Conservation (phyloP, 2,797 vertebrate genomes). For the Protosalanx chinensis region DNA sequence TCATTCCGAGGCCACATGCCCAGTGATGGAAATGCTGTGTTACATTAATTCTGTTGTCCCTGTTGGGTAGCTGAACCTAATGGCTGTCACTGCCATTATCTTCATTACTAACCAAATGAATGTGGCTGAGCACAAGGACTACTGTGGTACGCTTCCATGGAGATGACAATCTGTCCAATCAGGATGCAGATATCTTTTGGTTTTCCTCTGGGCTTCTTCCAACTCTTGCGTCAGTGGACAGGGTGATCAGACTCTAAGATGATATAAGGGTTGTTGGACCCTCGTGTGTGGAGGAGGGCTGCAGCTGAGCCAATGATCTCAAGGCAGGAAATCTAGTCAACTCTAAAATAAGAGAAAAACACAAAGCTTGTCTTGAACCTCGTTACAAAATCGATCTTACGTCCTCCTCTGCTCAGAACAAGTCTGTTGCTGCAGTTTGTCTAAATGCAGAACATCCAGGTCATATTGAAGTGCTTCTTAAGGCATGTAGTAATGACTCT, state of each 20-base stretch:
- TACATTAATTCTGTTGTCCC: conserved; percentile 34
- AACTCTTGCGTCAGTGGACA: neutral
- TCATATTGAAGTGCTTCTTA: neutral
- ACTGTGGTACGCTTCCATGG: neutral
- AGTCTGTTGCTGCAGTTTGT: neutral
- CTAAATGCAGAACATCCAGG: neutral
- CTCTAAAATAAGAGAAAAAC: too few relatives aligned
- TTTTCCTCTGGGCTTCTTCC: conserved; percentile 12
- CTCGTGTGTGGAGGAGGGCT: neutral
- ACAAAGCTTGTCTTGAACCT: too few relatives aligned
- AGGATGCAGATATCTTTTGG: conserved; percentile 18
- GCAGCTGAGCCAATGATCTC: neutral
- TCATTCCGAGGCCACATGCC: neutral
- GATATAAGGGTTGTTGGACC: neutral
- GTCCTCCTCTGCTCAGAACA: neutral
- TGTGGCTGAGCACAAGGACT: conserved; percentile 14
- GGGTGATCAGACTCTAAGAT: neutral
- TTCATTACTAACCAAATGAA: conserved; percentile 29
- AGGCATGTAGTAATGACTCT: neutral
- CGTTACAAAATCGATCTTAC: neutral
- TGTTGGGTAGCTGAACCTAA: conserved; percentile 18
- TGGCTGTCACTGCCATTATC: conserved; percentile 40
- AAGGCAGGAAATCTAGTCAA: too few relatives aligned
- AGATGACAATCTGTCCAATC: neutral
- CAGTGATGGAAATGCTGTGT: neutral